These are phyloP conservation scores for Steinernema hermaphroditum DNA, from an alignment of 2,888 invertebrate species.

Conservation along the genomic window DNA sequence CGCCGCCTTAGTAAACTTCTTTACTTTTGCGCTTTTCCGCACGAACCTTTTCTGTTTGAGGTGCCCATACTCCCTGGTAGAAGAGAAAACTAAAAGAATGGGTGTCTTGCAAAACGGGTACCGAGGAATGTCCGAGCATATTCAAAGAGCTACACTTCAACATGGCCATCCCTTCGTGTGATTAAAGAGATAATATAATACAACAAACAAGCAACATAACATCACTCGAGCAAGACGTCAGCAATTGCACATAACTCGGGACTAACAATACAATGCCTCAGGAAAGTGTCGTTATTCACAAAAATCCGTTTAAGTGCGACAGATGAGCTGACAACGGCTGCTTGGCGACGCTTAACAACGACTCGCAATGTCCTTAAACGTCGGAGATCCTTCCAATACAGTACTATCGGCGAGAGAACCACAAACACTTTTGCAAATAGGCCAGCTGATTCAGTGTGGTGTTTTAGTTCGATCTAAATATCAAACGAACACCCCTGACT, in stretches of 20 bases:
- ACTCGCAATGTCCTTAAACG: neutral
- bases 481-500: neutral
- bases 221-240: neutral
- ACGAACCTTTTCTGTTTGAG: neutral
- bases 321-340: no score
- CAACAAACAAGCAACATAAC: neutral
- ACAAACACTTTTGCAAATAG: conserved; percentile 4
- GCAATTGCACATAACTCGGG: neutral
- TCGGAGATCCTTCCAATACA: conserved; percentile 11
- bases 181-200: neutral
- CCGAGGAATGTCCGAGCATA: no score
- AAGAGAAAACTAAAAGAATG: neutral
- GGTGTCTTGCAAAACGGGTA: neutral
- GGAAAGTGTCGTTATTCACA: neutral
- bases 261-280: neutral
- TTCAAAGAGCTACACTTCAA: no score
- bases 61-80: neutral
- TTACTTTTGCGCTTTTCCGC: no score
- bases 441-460: neutral
- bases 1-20: no score
- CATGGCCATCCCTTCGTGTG: neutral
- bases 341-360: neutral
- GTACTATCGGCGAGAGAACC: neutral
- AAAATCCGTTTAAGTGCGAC: neutral
- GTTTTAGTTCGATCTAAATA: neutral